Base-by-base conservation (phyloP, 2,797 vertebrate species). In the Muraenolepis orangiensis region DNA sequence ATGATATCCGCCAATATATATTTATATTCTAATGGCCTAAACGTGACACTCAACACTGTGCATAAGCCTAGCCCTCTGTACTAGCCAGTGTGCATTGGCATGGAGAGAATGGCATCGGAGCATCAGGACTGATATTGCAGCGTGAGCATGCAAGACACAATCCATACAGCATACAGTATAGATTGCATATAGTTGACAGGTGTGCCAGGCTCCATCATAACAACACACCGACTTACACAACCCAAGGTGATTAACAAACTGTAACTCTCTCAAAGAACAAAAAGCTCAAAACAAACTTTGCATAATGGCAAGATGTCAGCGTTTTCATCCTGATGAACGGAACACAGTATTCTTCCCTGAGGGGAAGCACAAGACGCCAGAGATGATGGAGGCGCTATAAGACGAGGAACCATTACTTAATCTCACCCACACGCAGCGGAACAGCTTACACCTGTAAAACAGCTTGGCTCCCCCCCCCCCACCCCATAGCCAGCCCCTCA, bases 371-470 rank as follows among this genome's bases (percentile, higher is more conserved):
- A 13, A 28, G 57, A 64, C 57, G 20, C 51, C n/a, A 12, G 14
- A 4, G 29, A 20, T 64, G 67, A 76, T 13, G n/a, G 23, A 64
- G n/a, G 57, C 57, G 12, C 13, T 28, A 30, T n/a, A 29, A 46
- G 34, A 77, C 4, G 42, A 31, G 16, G 66, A 16, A 4, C 57
- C 32, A 20, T 72, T 26, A 70, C 67, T 34, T 70, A 16, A 72
- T 71, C 14, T 61, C 46, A 28, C 30, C 29, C 66, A 7, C 51
- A 20, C 72, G 46, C 70, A 71, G 69, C 29, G 74, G 23, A 77
- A 72, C 20, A n/a, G 70, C 34, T 36, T 46, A 74, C 74, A 78
- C 75, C 61, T 81, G 70, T 66, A 31, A 29, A 72, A 72, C 28
- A 68, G 29, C 38, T 67, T 71, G 72, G 36, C 78, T 83, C 23